A percentile compares a stretch with the other conserved stretches of the same genome.
Conservation (phyloP, 2,797 vertebrate species). For the Orestias chungarensis region DNA sequence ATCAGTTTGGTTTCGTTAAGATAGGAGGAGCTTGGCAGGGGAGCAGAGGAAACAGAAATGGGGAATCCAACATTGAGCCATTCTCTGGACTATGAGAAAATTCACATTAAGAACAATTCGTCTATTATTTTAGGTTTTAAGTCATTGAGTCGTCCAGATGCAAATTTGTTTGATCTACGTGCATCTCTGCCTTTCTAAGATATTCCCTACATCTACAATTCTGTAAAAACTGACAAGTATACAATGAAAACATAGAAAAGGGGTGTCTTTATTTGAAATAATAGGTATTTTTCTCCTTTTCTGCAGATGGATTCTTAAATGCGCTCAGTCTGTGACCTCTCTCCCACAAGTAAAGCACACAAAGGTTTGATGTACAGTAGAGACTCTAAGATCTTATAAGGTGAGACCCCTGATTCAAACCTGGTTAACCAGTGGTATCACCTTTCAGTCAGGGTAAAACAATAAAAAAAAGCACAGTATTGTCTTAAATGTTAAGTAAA, state of each 20-base stretch:
- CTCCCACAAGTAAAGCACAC: constrained; percentile 62
- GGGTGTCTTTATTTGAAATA: constrained; percentile 11
- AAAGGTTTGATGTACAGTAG: constrained; percentile 57
- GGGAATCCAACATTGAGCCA: constrained; percentile 13
- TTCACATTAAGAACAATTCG: not conserved
- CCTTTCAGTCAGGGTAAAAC: constrained; percentile 49
- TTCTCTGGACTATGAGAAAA: constrained; percentile 15
- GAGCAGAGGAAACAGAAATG: constrained; percentile 34
- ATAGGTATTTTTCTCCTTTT: constrained; percentile 26
- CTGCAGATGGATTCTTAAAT: constrained; percentile 32
- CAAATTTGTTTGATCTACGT: not conserved
- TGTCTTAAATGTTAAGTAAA: constrained; percentile 60
- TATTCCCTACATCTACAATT: not conserved
- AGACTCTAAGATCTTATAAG: constrained; percentile 45
- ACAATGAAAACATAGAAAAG: constrained; percentile 9
- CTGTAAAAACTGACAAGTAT: constrained; percentile 5
- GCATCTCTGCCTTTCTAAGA: constrained; percentile 12
- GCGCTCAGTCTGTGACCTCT: constrained; percentile 33
- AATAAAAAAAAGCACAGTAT: constrained; percentile 57
- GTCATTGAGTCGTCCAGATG: not conserved
- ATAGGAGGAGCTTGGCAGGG: constrained; percentile 56
- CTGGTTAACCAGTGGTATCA: constrained; percentile 45
- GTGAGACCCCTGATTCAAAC: constrained; percentile 40
- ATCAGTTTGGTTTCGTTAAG: constrained; percentile 78
- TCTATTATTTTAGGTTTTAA: not conserved